These are phyloP conservation scores for Jordanella pulchra DNA, from an alignment of 2,797 vertebrate genomes.

Conservation along the genomic window DNA sequence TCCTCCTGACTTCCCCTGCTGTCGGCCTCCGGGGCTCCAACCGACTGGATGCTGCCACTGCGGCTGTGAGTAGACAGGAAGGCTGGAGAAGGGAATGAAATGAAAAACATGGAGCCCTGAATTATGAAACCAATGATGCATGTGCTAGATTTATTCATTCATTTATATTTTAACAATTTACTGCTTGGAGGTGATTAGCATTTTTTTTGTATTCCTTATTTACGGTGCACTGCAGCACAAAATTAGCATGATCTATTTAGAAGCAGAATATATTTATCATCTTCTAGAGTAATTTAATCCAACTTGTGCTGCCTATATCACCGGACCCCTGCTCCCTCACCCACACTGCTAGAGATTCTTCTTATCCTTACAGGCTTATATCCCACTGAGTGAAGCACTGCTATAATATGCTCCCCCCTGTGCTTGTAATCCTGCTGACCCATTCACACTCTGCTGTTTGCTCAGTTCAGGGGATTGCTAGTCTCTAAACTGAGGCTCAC, in stretches of 20 bases:
- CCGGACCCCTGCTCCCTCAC: not conserved
- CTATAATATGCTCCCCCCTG: slow-evolving; percentile 58
- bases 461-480: slow-evolving; percentile 61
- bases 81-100: slow-evolving; percentile 67
- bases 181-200: slow-evolving; percentile 25
- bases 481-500: slow-evolving; percentile 64
- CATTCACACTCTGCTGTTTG: slow-evolving; percentile 64
- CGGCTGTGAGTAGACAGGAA: slow-evolving; percentile 84
- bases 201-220: slow-evolving; percentile 34
- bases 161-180: slow-evolving; percentile 24
- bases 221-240: slow-evolving; percentile 24
- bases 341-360: slow-evolving; percentile 26
- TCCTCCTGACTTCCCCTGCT: slow-evolving; percentile 91
- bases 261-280: slow-evolving; percentile 33
- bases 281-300: slow-evolving; percentile 43
- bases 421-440: slow-evolving; percentile 76
- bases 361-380: slow-evolving; percentile 52
- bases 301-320: slow-evolving; percentile 30
- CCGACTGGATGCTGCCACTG: slow-evolving; percentile 82
- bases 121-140: slow-evolving; percentile 22
- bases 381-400: slow-evolving; percentile 38
- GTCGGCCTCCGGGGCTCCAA: slow-evolving; percentile 75
- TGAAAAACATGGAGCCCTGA: not conserved
- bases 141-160: slow-evolving; percentile 22
- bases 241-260: slow-evolving; percentile 31